Base-by-base conservation (phyloP, 2,797 vertebrate genomes). In the Mallotus villosus region DNA sequence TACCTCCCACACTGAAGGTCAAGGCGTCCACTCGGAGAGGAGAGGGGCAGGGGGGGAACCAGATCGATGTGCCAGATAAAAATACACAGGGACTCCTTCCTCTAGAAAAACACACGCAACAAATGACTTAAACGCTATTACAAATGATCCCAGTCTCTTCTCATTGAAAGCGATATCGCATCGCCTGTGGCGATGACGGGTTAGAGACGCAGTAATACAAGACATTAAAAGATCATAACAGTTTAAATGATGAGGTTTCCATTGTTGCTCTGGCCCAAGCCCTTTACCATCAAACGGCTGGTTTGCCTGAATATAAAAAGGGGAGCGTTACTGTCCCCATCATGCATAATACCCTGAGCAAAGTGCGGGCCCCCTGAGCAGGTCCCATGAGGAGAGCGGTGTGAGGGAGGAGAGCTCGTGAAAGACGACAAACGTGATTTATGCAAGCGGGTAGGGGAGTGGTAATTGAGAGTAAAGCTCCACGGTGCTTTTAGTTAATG, bases 51-150 rank as follows among this genome's bases (percentile, higher is more conserved):
- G 37, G 85, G 82, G 67, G 82, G 84, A 89, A 85, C 84, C 86
- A 89, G 88, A 93, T 92, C 90, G 78, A 92, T 93, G 85, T 68
- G 84, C 58, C 82, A 86, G 91, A 91, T 91, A 92, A 91, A 93
- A 92, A 92, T 92, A 92, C 88, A 83, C 88, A 78, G 84, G 84
- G 85, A 72, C 84, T 87, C 87, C 81, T 82, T 86, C 81, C 80
- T 88, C 85, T 88, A 76, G 85, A 82, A 86, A 59, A 24, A 63
- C 55, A 70, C n/a, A 21, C 29, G 21, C 59, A 46, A 68, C 74
- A 88, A 87, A 88, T 83, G 82, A 89, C 87, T 88, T 88, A 76
- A 86, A 81, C 70, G 83, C 80, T 83, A 87, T 80, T 84, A 87
- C 83, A 86, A 89, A 86, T 87, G 79, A 86, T 88, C 82, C 80